Evolutionary conservation across 2,113 vertebrate species (phyloP).

Genomic region (Elanus axillaris): DNA sequence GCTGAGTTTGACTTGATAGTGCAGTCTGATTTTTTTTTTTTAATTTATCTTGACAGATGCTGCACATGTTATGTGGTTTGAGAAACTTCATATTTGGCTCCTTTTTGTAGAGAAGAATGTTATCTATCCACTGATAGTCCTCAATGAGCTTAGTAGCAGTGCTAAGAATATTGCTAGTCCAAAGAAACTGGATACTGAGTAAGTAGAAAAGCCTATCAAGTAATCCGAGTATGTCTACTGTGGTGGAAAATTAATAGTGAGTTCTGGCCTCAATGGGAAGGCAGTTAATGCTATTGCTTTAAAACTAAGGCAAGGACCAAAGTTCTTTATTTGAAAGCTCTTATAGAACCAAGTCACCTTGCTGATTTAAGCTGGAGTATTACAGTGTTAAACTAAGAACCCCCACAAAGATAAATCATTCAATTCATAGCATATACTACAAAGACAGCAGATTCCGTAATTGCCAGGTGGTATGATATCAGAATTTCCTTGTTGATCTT

Average conservation of each 20-base stretch:
- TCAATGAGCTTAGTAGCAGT: constrained; percentile 95
- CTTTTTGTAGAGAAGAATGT: constrained; percentile 95
- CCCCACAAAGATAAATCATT: not conserved
- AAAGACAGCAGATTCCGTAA: not conserved
- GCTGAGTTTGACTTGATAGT: not conserved
- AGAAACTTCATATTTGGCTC: constrained; percentile 96
- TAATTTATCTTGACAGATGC: constrained; percentile 76
- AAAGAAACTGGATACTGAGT: constrained; percentile 93
- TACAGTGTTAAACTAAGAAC: not conserved
- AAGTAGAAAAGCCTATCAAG: constrained; percentile 58
- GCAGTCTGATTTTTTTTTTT: not conserved
- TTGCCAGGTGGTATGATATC: not conserved
- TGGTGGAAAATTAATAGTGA: not conserved
- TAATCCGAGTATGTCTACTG: not conserved
- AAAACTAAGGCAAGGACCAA: not conserved
- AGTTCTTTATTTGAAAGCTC: not conserved
- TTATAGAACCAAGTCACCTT: not conserved
- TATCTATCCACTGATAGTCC: constrained; percentile 94
- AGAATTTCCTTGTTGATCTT: not conserved
- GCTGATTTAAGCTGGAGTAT: not conserved
- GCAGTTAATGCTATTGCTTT: not conserved
- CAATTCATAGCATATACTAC: not conserved
- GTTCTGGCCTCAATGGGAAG: not conserved
- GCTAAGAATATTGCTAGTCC: constrained; percentile 91
- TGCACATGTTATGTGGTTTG: constrained; percentile 98